phyloP scores from a whole-genome alignment of 2,797 vertebrate genomes.

The Halcyon chelicuti region DNA sequence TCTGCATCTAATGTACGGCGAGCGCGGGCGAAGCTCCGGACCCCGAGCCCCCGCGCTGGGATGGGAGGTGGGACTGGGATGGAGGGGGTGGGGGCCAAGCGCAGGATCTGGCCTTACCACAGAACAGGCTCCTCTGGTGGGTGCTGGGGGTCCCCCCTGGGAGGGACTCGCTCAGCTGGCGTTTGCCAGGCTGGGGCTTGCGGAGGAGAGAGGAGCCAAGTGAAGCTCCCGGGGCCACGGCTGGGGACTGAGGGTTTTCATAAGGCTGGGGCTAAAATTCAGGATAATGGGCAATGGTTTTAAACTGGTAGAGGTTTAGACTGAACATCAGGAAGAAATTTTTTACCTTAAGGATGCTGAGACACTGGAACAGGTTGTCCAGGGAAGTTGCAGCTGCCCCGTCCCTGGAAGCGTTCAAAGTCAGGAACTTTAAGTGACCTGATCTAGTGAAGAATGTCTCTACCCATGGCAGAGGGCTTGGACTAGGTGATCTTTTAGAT shows the following conservation, averaged over 20 bases:
- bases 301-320: not conserved
- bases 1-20: constrained; percentile 91
- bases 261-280: not conserved
- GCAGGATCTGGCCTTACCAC: not conserved
- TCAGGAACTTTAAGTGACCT: not conserved
- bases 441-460: not conserved
- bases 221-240: accelerated
- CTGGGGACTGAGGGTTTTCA: accelerated
- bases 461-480: not conserved
- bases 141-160: not conserved
- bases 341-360: not conserved
- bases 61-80: accelerated
- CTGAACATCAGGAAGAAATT: not conserved
- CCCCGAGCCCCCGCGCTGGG: not conserved
- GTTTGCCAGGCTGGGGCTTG: not conserved
- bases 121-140: not conserved
- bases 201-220: not conserved
- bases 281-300: not conserved
- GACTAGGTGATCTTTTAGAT: not conserved
- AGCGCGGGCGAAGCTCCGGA: constrained; percentile 69
- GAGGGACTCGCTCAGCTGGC: not conserved
- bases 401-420: not conserved
- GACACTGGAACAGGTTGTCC: not conserved
- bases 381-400: not conserved
- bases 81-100: not conserved